phyloP scores from a whole-genome alignment of 2,797 vertebrate genomes.

The Acomys russatus region DNA sequence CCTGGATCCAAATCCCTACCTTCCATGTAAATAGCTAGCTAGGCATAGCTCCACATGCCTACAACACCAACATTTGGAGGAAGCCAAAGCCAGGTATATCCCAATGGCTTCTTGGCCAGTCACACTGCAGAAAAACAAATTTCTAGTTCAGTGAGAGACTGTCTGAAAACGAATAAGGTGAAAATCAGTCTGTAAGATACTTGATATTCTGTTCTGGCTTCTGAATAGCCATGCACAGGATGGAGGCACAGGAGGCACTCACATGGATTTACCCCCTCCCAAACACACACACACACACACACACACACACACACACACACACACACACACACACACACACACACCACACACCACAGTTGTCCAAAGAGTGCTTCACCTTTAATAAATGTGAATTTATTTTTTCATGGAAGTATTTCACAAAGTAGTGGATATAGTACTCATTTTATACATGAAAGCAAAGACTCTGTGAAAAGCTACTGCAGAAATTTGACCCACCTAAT shows the following conservation, averaged over 20 bases:
- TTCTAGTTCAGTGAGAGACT: background rate
- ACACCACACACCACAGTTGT: no score
- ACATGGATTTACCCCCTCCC: background rate
- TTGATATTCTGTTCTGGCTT: background rate
- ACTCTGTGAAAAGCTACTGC: background rate
- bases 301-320: background rate
- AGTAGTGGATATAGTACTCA: background rate
- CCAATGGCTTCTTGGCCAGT: no score
- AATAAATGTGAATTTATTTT: background rate
- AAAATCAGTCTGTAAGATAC: background rate
- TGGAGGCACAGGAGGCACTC: background rate
- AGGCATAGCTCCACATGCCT: no score
- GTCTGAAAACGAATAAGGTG: background rate
- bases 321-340: background rate
- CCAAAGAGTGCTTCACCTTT: background rate
- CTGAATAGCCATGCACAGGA: background rate
- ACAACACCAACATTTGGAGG: no score
- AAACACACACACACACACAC: background rate
- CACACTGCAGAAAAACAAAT: background rate
- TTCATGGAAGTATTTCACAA: conserved; percentile 6
- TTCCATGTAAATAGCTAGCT: no score
- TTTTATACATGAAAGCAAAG: background rate
- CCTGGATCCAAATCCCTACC: background rate
- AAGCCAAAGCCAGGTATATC: no score
- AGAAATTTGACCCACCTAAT: background rate